These are phyloP conservation scores for Agrotis ipsilon DNA, from an alignment of 2,888 invertebrate genomes.

Conservation along the genomic window DNA sequence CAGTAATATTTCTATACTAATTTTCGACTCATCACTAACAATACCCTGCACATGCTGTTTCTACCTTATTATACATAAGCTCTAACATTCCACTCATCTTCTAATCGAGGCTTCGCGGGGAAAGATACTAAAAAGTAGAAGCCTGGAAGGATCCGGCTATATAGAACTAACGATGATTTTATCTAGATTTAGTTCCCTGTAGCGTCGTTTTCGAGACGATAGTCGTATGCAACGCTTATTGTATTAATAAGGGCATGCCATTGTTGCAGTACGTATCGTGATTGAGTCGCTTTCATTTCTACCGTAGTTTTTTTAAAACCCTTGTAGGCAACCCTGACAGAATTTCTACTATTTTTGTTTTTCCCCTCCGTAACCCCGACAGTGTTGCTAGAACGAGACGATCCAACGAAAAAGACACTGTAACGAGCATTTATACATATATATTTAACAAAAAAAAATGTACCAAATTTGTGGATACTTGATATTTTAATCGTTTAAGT, in stretches of 20 bases:
- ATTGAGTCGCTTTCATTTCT: conserved; percentile 83
- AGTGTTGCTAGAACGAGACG: conserved; percentile 83
- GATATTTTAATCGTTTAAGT: conserved; percentile 85
- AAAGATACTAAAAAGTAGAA: conserved; percentile 71
- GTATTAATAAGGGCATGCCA: conserved; percentile 89
- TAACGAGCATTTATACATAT: conserved; percentile 88
- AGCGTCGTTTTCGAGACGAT: conserved; percentile 80
- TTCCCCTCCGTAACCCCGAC: conserved; percentile 72
- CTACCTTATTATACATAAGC: conserved; percentile 82
- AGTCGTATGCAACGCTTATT: conserved; percentile 91
- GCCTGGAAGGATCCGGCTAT: conserved; percentile 74
- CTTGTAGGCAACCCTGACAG: conserved; percentile 70
- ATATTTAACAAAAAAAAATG: conserved; percentile 73
- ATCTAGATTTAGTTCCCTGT: conserved; percentile 77
- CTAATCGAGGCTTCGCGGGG: conserved; percentile 77
- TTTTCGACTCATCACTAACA: conserved; percentile 90
- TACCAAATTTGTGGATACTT: conserved; percentile 87
- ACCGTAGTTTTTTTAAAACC: conserved; percentile 60
- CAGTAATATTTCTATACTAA: conserved; percentile 76
- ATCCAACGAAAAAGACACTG: conserved; percentile 88
- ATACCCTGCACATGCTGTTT: conserved; percentile 75
- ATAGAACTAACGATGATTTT: conserved; percentile 69
- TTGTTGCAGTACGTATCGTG: conserved; percentile 91
- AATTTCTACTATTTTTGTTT: conserved; percentile 74
- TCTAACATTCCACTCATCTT: conserved; percentile 82